These are phyloP conservation scores for Ditula angustiorana DNA, from an alignment of 2,888 invertebrate genomes.

Conservation along the genomic window DNA sequence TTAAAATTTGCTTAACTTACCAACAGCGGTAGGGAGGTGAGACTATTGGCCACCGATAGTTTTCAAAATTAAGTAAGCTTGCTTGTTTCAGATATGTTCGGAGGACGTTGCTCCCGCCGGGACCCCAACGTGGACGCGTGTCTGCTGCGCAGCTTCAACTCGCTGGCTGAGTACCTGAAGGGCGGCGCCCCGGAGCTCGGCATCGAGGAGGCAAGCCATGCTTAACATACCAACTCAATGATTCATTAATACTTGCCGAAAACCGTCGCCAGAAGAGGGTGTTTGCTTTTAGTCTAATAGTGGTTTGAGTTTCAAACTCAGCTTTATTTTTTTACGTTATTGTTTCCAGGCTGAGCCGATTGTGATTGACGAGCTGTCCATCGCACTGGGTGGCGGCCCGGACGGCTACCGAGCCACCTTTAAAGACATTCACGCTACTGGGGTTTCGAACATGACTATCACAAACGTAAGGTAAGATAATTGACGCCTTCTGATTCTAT, in stretches of 20 bases:
- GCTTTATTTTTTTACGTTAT: too few species aligned
- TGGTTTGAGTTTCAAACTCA: too few species aligned
- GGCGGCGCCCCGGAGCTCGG: conserved; percentile 91
- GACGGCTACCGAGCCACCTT: conserved; percentile 94
- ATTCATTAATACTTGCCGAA: too few species aligned
- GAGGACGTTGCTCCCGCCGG: conserved; percentile 89
- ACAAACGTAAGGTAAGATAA: conserved; percentile 89
- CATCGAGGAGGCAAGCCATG: conserved; percentile 83
- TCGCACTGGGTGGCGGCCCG: conserved; percentile 91
- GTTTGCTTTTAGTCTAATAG: too few species aligned
- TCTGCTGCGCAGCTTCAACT: conserved; percentile 90
- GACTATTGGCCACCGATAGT: too few species aligned
- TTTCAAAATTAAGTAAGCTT: background rate
- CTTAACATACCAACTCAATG: too few species aligned
- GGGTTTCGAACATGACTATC: conserved; percentile 92
- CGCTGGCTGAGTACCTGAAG: conserved; percentile 89
- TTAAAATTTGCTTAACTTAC: too few species aligned
- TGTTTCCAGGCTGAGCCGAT: conserved; percentile 91
- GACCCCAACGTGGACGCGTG: conserved; percentile 91
- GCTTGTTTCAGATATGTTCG: conserved; percentile 86
- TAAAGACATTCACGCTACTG: conserved; percentile 91
- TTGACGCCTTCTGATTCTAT: too few species aligned
- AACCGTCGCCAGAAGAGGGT: too few species aligned
- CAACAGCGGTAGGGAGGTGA: too few species aligned
- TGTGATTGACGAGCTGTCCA: conserved; percentile 92